phyloP scores from a whole-genome alignment of 2,113 vertebrate species.

The Ancistrus triradiatus region DNA sequence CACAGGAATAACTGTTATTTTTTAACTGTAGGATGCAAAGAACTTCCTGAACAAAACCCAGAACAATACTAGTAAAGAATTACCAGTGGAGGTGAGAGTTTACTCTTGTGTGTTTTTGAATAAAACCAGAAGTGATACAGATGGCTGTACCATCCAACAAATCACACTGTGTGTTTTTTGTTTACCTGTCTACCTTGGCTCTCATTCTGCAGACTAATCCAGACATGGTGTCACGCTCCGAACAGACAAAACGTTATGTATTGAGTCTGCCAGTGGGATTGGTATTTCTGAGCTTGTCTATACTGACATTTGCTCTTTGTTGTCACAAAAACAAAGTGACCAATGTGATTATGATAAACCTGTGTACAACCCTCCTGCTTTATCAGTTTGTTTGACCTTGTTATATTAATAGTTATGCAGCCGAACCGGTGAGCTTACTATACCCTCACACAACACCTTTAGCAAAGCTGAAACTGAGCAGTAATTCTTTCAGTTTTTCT shows the following conservation, averaged over 20 bases:
- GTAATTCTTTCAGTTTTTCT: slow-evolving; percentile 52
- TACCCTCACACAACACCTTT: too few relatives aligned
- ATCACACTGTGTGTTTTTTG: slow-evolving; percentile 12
- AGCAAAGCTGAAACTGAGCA: too few relatives aligned
- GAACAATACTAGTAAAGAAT: too few relatives aligned
- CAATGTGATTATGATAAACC: slow-evolving; percentile 59
- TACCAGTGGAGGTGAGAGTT: too few relatives aligned
- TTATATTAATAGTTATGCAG: too few relatives aligned
- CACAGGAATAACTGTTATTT: too few relatives aligned
- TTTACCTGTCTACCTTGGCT: slow-evolving; percentile 15
- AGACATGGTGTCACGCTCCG: neutral
- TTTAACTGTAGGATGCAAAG: too few relatives aligned
- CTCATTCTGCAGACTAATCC: slow-evolving; percentile 3
- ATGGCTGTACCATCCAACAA: neutral
- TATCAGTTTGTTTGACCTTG: slow-evolving; percentile 55
- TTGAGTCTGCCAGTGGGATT: slow-evolving; percentile 45
- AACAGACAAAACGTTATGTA: too few relatives aligned
- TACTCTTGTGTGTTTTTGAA: slow-evolving; percentile 46
- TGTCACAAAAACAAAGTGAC: slow-evolving; percentile 44
- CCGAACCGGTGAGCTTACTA: slow-evolving; percentile 47
- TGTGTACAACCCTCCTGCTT: too few relatives aligned
- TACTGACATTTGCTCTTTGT: slow-evolving; percentile 58
- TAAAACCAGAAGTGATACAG: slow-evolving; percentile 41
- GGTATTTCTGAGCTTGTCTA: slow-evolving; percentile 50
- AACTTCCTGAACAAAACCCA: too few relatives aligned